Evolutionary conservation across 1,140 invertebrate genomes (phyloP).

Genomic region (Tetramorium parvispinum): DNA sequence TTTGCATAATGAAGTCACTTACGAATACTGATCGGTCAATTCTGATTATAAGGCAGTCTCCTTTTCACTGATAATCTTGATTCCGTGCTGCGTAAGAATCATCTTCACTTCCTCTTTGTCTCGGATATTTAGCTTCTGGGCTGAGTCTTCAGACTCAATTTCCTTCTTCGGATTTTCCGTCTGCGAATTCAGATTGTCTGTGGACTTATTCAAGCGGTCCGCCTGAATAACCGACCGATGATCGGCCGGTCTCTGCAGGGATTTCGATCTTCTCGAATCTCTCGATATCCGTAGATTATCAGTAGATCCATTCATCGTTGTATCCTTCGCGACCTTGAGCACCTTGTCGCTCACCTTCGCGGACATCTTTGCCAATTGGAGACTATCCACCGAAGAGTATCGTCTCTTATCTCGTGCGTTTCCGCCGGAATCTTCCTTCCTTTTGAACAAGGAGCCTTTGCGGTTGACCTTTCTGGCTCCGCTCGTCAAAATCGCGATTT

Average conservation of each 20-base stretch:
- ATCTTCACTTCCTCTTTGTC: slow-evolving; percentile 90
- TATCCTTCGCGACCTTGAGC: slow-evolving; percentile 66
- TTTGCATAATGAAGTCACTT: background rate
- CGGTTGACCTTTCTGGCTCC: slow-evolving; percentile 72
- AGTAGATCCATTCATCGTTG: slow-evolving; percentile 79
- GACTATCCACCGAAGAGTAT: slow-evolving; percentile 83
- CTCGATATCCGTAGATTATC: slow-evolving; percentile 79
- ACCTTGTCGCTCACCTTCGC: slow-evolving; percentile 74
- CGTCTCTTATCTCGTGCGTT: slow-evolving; percentile 75
- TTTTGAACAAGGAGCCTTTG: slow-evolving; percentile 78
- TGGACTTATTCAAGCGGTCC: slow-evolving; percentile 77
- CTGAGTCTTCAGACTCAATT: slow-evolving; percentile 56
- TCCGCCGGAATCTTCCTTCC: slow-evolving; percentile 48
- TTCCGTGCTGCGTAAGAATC: slow-evolving; percentile 90
- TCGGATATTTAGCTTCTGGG: slow-evolving; percentile 82
- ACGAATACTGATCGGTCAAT: background rate
- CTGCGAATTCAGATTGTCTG: slow-evolving; percentile 78
- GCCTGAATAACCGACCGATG: slow-evolving; percentile 75
- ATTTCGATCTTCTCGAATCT: slow-evolving; percentile 73
- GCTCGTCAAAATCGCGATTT: slow-evolving; percentile 73
- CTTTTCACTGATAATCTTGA: slow-evolving; percentile 91
- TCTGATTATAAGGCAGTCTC: slow-evolving; percentile 89
- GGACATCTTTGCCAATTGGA: slow-evolving; percentile 75
- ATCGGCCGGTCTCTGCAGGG: slow-evolving; percentile 79
- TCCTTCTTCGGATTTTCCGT: slow-evolving; percentile 72